Base-by-base conservation (phyloP, 2,888 invertebrate species). In the Gandaritis pyraliata region DNA sequence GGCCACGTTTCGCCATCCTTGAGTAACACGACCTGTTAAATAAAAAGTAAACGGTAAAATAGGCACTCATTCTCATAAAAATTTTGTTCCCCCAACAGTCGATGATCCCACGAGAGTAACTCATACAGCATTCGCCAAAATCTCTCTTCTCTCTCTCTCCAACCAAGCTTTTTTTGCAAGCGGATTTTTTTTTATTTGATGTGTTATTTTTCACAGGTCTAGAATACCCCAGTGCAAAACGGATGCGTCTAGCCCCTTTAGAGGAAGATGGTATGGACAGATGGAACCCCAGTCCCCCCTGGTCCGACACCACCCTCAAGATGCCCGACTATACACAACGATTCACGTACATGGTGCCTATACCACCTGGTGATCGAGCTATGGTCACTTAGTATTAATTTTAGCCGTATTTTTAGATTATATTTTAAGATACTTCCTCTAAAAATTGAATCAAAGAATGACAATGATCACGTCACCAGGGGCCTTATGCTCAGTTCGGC, bases 211-310 rank as follows among this genome's bases (percentile, higher is more conserved):
- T 47, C 15, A 29, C 80, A 91, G 90, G 80, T 52, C 76, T 87
- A 65, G 92, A 92, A 61, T 92, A 88, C 65, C 90, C 86, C 8
- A 82, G 78, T 39, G 79, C 87, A 13, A 92, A 89, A 57, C 80
- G 89, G 23, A 90, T 88, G 89, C 81, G 90, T 0, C 64, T 88
- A 12, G 80, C 85, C 11, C 30, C 29, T 2, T 29, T 47, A 29
- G 92, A 90, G 30, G 90, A 88, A n/a, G 96, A 96, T 67, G 94
- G 96, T 45, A 95, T 96, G 88, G 96, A 97, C 72, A 94, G 96
- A 64, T 97, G 96, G 97, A 97, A 96, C 85, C 96, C 96, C 23
- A 96, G 96, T 79, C 96, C 96, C 0, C 96, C 96, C 0, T 97
- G 97, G 97, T 96, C 96, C 0, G 97, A 97, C 76, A 95, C 96